Evolutionary conservation across 2,797 vertebrate species (phyloP), one percentile per base, ranked within the genome.

Genomic region (Gymnodraco acuticeps): DNA sequence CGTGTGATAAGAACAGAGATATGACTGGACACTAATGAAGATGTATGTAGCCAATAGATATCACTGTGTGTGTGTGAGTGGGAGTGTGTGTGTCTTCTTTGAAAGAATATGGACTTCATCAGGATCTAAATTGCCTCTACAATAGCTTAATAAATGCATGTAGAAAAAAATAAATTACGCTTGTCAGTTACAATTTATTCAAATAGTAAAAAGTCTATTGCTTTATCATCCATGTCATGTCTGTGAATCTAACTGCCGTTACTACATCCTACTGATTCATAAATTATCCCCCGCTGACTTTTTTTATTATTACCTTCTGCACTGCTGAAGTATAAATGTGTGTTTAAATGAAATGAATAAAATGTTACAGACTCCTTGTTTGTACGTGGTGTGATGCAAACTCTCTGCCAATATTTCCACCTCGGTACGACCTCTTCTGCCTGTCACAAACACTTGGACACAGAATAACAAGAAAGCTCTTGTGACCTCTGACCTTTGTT

Each of bases 11-110:
- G 76, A 84, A 72, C 69, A 68, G 73, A 82, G 81, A 91, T 89
- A 84, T 82, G 83, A 86, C 79, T 70, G 64, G 82, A 86, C 88
- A 68, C 77, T 92, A 93, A 93, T 92, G 89, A 92, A 92, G 92
- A 93, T 83, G 81, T 85, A 93, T 91, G 89, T 80, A 63, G 61
- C 82, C 84, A 85, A 84, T 88, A 84, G 83, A 80, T 68, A 62
- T 66, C 63, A 38, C 33, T 70, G 33, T 12, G 73, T 55, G 69
- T 69, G 17, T 55, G 47, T 70, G 51, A 52, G 15, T 55, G 47
- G 67, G 51, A 52, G 70, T 64, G 67, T 58, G 64, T 73, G 61
- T 71, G 48, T 73, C 41, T 38, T 9, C 33, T 38, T 38, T 38
- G 20, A 38, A 53, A 75, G 70, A 83, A 80, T 17, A 80, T 17